These are phyloP conservation scores for Drosophila infuscata DNA, from an alignment of 2,888 invertebrate species.

Conservation along the genomic window DNA sequence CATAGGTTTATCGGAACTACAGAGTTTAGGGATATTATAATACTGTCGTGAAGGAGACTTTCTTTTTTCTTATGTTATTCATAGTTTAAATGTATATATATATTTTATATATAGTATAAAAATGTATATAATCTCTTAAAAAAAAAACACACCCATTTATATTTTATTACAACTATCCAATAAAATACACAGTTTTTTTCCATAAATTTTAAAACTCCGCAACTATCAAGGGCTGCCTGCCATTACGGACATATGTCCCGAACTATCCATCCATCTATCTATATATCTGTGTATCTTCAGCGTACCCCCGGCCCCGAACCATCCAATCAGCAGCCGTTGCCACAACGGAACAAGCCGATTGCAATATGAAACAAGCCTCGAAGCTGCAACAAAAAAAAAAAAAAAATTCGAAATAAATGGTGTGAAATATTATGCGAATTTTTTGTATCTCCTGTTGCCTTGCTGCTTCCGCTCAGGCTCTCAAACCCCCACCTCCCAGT, in stretches of 20 bases:
- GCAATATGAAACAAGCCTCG: slow-evolving; percentile 51
- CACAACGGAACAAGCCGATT: slow-evolving; percentile 61
- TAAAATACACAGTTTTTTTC: background rate
- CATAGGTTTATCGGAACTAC: background rate
- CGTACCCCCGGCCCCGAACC: background rate
- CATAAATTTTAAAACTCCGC: slow-evolving; percentile 31
- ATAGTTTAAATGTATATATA: background rate
- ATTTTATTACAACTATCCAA: background rate
- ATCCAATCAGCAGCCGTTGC: slow-evolving; percentile 40
- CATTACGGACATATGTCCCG: slow-evolving; percentile 51
- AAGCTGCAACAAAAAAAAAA: slow-evolving; percentile 13
- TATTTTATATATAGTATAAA: background rate
- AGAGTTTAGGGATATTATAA: too few species aligned
- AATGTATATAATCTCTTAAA: background rate
- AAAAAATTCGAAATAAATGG: slow-evolving; percentile 60
- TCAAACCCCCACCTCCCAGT: background rate
- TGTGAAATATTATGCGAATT: slow-evolving; percentile 81
- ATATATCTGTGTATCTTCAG: slow-evolving; percentile 3
- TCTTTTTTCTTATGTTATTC: background rate
- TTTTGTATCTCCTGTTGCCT: slow-evolving; percentile 22
- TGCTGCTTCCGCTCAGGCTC: background rate
- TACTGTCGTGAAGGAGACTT: background rate
- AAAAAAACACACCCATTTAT: background rate
- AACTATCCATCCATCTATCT: slow-evolving; percentile 20
- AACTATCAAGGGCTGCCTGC: slow-evolving; percentile 23